A percentile compares a stretch with the other conserved stretches of the same genome.
phyloP scores from a whole-genome alignment of 2,797 vertebrate species.

The Dallia pectoralis region DNA sequence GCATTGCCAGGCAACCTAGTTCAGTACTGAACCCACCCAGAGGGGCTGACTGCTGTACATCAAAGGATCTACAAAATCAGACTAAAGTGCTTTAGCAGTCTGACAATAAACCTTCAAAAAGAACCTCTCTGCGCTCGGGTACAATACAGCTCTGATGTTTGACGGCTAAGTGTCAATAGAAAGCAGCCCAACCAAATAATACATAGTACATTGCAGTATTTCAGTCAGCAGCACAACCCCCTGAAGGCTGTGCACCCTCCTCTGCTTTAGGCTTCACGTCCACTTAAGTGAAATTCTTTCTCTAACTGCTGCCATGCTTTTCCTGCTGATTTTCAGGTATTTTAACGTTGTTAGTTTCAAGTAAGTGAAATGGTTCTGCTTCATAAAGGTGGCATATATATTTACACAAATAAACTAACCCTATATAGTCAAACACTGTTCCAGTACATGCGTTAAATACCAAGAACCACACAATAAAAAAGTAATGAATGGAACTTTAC shows the following conservation, averaged over 20 bases:
- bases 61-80: not conserved
- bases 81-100: not conserved
- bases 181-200: not conserved
- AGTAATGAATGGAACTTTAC: conserved; percentile 59
- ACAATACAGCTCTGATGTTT: not conserved
- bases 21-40: not conserved
- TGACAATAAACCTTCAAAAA: not conserved
- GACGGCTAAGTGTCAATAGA: not conserved
- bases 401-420: not conserved
- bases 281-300: not conserved
- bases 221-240: not conserved
- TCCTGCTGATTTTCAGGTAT: not conserved
- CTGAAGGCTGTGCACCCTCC: not conserved
- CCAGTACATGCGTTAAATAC: no score
- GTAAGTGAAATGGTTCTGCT: not conserved
- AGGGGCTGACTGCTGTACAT: not conserved
- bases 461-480: not conserved
- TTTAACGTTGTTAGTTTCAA: not conserved
- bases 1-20: not conserved
- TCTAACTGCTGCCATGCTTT: not conserved
- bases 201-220: no score
- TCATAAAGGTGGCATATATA: not conserved
- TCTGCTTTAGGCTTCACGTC: not conserved
- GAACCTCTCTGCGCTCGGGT: not conserved
- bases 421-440: not conserved